A percentile compares a stretch with the other conserved stretches of the same genome.
These are phyloP conservation scores for Andricus quercusramuli DNA, from an alignment of 2,888 invertebrate species.

Conservation along the genomic window DNA sequence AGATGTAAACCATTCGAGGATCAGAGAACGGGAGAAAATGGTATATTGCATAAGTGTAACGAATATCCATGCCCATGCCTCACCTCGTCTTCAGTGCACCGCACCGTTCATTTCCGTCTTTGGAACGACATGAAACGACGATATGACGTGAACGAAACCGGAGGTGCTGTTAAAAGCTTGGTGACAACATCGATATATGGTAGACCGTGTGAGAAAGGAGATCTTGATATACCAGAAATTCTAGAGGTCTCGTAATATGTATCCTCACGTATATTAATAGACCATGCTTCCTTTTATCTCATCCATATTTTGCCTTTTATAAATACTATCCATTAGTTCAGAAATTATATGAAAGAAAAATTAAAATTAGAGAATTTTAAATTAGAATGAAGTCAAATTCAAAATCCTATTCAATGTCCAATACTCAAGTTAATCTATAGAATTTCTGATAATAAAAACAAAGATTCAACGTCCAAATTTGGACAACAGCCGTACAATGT, in stretches of 20 bases:
- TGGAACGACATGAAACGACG: slow-evolving; percentile 9
- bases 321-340: too few relatives aligned
- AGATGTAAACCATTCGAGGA: slow-evolving; percentile 1
- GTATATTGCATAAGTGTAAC: slow-evolving; percentile 56
- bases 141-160: slow-evolving; percentile 59
- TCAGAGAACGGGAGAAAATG: slow-evolving; percentile 27
- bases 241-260: not conserved
- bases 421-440: too few relatives aligned
- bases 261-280: too few relatives aligned
- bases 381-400: too few relatives aligned
- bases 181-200: slow-evolving; percentile 34
- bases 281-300: not conserved
- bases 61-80: slow-evolving; percentile 52
- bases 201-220: not conserved
- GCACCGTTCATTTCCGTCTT: slow-evolving; percentile 45
- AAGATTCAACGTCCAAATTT: too few relatives aligned
- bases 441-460: too few relatives aligned
- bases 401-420: too few relatives aligned
- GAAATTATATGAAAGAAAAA: too few relatives aligned
- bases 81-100: not conserved
- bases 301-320: not conserved
- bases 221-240: not conserved
- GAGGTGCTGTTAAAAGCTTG: slow-evolving; percentile 66
- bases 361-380: too few relatives aligned
- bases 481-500: too few relatives aligned